phyloP scores from a whole-genome alignment of 2,113 vertebrate genomes.

The Plestiodon gilberti region DNA sequence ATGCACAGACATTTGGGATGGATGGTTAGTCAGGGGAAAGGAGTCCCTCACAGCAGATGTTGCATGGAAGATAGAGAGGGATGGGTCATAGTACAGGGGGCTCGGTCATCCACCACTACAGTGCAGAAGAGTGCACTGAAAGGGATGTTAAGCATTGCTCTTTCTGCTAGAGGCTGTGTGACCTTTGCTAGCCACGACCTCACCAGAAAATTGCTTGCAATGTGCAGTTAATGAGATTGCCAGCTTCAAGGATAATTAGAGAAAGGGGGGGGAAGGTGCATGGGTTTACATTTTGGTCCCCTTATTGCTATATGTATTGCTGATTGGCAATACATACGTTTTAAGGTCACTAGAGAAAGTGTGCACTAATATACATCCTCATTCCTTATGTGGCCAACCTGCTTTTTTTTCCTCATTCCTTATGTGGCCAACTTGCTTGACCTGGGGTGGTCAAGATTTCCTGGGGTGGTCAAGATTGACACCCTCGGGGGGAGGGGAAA shows the following conservation, averaged over 20 bases:
- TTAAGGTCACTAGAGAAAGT: not conserved
- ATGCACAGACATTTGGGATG: not conserved
- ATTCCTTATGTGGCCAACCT: too few species aligned
- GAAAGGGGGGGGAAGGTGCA: not conserved
- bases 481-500: too few species aligned
- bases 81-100: not conserved
- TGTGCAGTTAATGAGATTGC: not conserved
- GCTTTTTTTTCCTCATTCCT: too few species aligned
- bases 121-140: not conserved
- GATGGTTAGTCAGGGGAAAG: not conserved
- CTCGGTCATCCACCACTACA: not conserved
- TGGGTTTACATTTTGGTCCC: not conserved
- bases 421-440: too few species aligned
- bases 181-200: not conserved
- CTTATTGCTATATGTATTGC: not conserved
- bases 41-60: not conserved
- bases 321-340: not conserved
- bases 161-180: not conserved
- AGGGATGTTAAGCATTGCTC: not conserved
- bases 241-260: fast-evolving
- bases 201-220: not conserved
- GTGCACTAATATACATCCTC: not conserved
- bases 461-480: too few species aligned
- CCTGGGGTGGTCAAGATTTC: too few species aligned
- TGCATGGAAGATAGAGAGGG: not conserved